These are phyloP conservation scores for Drosophila gaucha DNA, from an alignment of 2,888 invertebrate genomes.

Conservation along the genomic window DNA sequence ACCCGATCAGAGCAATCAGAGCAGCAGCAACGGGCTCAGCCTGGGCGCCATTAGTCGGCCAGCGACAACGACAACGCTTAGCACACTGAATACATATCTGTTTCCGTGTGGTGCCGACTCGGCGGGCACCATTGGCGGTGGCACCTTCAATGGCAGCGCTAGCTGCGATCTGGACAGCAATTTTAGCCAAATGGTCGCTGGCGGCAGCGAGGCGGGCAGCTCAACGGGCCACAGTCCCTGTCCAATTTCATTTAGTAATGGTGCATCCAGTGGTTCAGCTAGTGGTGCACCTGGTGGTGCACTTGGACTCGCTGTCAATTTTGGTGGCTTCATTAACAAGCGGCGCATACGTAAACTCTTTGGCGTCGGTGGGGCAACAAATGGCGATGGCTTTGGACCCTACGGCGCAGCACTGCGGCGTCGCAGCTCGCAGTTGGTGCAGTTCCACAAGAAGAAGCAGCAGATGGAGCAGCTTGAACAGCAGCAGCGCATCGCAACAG, in stretches of 20 bases:
- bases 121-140: constrained; percentile 75
- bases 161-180: constrained; percentile 83
- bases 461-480: constrained; percentile 77
- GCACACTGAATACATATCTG: constrained; percentile 84
- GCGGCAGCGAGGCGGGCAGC: constrained; percentile 65
- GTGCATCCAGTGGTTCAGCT: constrained; percentile 3
- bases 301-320: constrained; percentile 62
- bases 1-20: constrained; percentile 42
- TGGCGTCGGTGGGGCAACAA: constrained; percentile 64
- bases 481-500: constrained; percentile 79
- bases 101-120: constrained; percentile 82
- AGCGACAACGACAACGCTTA: constrained; percentile 81
- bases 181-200: constrained; percentile 83
- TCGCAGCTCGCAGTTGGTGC: constrained; percentile 79
- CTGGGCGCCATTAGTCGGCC: constrained; percentile 66
- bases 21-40: constrained; percentile 39
- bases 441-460: constrained; percentile 79
- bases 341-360: constrained; percentile 78
- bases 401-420: constrained; percentile 70
- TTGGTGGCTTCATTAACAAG: constrained; percentile 77
- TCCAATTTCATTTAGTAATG: background rate
- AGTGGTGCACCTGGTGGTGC: constrained; percentile 43
- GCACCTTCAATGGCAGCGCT: constrained; percentile 76
- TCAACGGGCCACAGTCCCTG: constrained; percentile 44
- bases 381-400: constrained; percentile 50